These are phyloP conservation scores for Lampris megalopsis DNA, from an alignment of 2,113 vertebrate genomes.

Conservation along the genomic window DNA sequence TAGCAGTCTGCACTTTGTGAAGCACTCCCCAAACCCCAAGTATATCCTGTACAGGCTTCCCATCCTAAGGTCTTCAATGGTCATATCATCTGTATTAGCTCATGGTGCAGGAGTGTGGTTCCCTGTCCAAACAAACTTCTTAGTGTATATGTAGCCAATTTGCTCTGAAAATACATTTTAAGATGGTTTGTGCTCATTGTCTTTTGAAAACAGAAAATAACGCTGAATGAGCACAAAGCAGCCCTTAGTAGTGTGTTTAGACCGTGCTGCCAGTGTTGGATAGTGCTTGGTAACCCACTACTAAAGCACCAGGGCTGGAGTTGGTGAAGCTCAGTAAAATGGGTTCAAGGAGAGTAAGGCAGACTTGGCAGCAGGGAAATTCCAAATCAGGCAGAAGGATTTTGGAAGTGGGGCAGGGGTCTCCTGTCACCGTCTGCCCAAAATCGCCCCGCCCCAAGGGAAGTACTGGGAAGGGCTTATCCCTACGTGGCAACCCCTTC, in stretches of 20 bases:
- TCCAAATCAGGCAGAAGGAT: constrained; percentile 24
- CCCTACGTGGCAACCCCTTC: constrained; percentile 48
- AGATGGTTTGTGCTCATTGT: too few relatives aligned
- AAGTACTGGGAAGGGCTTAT: constrained; percentile 53
- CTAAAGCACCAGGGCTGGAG: neutral
- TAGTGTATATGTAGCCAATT: too few relatives aligned
- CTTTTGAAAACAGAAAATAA: too few relatives aligned
- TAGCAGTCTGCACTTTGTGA: constrained; percentile 51
- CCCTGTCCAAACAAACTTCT: too few relatives aligned
- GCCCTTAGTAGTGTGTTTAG: constrained; percentile 9
- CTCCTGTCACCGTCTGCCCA: constrained; percentile 55
- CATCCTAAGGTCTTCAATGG: too few relatives aligned
- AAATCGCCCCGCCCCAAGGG: constrained; percentile 44
- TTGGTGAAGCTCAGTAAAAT: neutral
- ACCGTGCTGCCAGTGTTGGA: constrained; percentile 25
- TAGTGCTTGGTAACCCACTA: neutral
- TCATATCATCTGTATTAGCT: too few relatives aligned
- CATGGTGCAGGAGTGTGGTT: too few relatives aligned
- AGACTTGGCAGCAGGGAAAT: neutral
- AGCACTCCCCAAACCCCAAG: too few relatives aligned
- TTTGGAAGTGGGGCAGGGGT: constrained; percentile 7
- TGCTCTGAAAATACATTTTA: too few relatives aligned
- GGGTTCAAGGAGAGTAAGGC: neutral
- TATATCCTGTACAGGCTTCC: too few relatives aligned
- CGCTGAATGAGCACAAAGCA: too few relatives aligned